These are phyloP conservation scores for Leucophenga montana DNA, from an alignment of 2,888 invertebrate genomes.

Conservation along the genomic window DNA sequence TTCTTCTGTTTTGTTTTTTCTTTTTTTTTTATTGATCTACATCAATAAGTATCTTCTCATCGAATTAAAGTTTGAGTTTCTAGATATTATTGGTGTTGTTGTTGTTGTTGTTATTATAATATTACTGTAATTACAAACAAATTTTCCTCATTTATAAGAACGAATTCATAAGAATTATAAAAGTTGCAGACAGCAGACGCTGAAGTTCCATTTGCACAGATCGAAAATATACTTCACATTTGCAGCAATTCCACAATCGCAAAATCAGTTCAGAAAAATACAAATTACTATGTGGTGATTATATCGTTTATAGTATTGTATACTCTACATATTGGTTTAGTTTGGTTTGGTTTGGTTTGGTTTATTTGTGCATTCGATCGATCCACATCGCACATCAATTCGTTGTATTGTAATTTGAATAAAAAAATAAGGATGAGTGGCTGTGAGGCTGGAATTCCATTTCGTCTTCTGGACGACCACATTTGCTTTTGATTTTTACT, in stretches of 20 bases:
- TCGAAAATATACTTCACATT: slow-evolving; percentile 51
- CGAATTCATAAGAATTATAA: slow-evolving; percentile 16
- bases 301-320: too few species aligned
- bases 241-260: slow-evolving; percentile 27
- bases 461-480: not conserved
- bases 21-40: not conserved
- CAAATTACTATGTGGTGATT: slow-evolving; percentile 1
- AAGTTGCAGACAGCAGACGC: slow-evolving; percentile 31
- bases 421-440: slow-evolving; percentile 36
- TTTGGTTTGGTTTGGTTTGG: slow-evolving; percentile 17
- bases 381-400: slow-evolving; percentile 43
- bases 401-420: slow-evolving; percentile 53
- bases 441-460: not conserved
- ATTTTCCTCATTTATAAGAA: slow-evolving; percentile 55
- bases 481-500: slow-evolving; percentile 1
- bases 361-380: slow-evolving; percentile 37
- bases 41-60: not conserved
- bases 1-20: not conserved
- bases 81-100: slow-evolving; percentile 2
- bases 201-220: not conserved
- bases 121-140: slow-evolving; percentile 69
- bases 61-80: not conserved
- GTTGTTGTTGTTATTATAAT: slow-evolving; percentile 37
- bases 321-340: not conserved
- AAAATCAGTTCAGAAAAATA: slow-evolving; percentile 14